phyloP scores from a whole-genome alignment of 2,888 invertebrate genomes.

The Drosophila planitibia region DNA sequence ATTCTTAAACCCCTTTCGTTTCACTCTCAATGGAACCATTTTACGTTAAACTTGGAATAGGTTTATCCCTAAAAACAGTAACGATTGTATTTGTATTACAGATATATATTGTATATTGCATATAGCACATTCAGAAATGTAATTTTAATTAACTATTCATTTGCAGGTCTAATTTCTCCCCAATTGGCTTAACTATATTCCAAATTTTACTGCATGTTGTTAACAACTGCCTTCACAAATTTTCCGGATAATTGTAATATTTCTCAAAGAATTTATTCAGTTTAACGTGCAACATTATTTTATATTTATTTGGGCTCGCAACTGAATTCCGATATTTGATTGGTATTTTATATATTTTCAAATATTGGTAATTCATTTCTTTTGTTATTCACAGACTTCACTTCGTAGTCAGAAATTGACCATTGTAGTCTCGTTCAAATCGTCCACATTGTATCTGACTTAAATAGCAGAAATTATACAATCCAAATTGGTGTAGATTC shows the following conservation, averaged over 20 bases:
- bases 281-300: neutral
- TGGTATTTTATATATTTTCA: neutral
- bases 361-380: neutral
- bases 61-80: neutral
- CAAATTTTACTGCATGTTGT: neutral
- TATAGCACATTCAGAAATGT: neutral
- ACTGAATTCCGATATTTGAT: neutral
- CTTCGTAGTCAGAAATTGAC: constrained; percentile 18
- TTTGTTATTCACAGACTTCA: neutral
- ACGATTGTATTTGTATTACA: neutral
- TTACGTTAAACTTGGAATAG: neutral
- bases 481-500: constrained; percentile 1
- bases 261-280: neutral
- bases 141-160: neutral
- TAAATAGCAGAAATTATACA: constrained; percentile 8
- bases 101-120: neutral
- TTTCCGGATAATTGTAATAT: neutral
- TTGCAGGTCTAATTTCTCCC: neutral
- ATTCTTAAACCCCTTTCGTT: neutral
- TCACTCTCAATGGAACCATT: neutral
- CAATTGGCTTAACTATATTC: neutral
- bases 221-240: neutral
- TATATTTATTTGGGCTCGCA: neutral
- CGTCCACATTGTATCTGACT: neutral
- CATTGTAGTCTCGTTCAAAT: constrained; percentile 16